These are phyloP conservation scores for Tetragonula carbonaria DNA, from an alignment of 2,888 invertebrate species.

Conservation along the genomic window DNA sequence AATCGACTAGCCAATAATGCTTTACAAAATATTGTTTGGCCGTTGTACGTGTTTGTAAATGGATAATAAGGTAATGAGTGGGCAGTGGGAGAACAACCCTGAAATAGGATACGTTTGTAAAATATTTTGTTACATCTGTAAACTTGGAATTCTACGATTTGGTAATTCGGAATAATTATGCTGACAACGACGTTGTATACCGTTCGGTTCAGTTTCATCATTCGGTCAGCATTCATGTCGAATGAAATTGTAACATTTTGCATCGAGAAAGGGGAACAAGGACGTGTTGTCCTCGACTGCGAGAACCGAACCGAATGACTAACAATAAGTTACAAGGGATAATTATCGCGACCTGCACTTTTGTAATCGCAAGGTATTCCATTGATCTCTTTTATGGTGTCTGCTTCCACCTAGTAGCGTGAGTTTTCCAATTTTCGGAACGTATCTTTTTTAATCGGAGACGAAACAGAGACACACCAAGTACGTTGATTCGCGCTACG, in stretches of 20 bases:
- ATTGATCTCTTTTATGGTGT: not conserved
- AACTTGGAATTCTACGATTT: slow-evolving; percentile 38
- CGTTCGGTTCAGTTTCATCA: slow-evolving; percentile 27
- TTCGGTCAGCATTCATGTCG: not conserved
- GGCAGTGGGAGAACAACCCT: slow-evolving; percentile 70
- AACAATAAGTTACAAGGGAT: not conserved
- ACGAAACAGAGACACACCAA: slow-evolving; percentile 32
- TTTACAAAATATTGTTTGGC: slow-evolving; percentile 36
- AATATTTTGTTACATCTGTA: slow-evolving; percentile 30
- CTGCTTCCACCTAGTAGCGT: slow-evolving; percentile 1
- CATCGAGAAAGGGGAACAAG: not conserved
- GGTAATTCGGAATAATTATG: slow-evolving; percentile 61
- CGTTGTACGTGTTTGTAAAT: slow-evolving; percentile 30
- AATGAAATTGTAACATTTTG: not conserved
- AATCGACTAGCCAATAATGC: slow-evolving; percentile 31
- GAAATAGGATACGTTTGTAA: slow-evolving; percentile 47
- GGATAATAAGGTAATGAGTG: slow-evolving; percentile 42
- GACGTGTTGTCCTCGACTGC: not conserved
- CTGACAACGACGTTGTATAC: not conserved
- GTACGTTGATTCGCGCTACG: slow-evolving; percentile 36
- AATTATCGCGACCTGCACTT: not conserved
- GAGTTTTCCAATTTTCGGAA: not conserved
- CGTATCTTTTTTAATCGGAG: slow-evolving; percentile 13
- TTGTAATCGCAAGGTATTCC: not conserved
- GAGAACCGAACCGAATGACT: not conserved